A percentile compares a stretch with the other conserved stretches of the same genome.
phyloP scores from a whole-genome alignment of 2,113 vertebrate species.

The Tyrannus savana region DNA sequence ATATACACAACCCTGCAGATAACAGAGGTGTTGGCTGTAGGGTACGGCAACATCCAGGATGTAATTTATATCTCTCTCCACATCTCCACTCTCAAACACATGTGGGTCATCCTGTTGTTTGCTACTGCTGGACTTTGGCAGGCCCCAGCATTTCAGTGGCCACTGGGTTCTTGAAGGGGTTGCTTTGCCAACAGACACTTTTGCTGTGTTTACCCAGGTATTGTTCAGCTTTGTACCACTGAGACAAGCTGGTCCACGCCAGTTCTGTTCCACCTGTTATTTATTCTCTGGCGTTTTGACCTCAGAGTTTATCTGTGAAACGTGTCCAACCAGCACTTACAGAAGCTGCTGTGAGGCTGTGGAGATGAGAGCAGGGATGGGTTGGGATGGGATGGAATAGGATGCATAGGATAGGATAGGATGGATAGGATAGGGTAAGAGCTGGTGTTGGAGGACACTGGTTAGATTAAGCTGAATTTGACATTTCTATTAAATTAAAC shows the following conservation, averaged over 20 bases:
- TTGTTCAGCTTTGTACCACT: not conserved
- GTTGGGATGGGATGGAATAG: not conserved
- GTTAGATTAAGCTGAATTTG: not conserved
- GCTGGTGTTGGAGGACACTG: not conserved
- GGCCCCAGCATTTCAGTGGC: not conserved
- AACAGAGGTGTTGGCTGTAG: not conserved
- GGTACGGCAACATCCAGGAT: not conserved
- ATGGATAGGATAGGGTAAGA: not conserved
- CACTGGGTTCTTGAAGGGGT: not conserved
- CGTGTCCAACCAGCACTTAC: not conserved
- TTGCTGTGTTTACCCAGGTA: not conserved
- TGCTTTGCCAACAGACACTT: not conserved
- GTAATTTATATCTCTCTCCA: not conserved
- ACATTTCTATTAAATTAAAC: not conserved
- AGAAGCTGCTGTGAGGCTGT: not conserved
- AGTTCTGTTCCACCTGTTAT: not conserved
- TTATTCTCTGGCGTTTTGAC: not conserved
- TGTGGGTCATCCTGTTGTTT: not conserved
- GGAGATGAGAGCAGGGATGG: not conserved
- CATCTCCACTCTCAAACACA: not conserved
- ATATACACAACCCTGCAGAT: not conserved
- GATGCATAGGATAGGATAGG: not conserved
- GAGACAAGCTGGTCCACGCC: not conserved
- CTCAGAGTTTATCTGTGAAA: not conserved
- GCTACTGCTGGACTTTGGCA: not conserved